A percentile compares a stretch with the other conserved stretches of the same genome.
Conservation (phyloP, 2,797 vertebrate genomes). For the Todus mexicanus region DNA sequence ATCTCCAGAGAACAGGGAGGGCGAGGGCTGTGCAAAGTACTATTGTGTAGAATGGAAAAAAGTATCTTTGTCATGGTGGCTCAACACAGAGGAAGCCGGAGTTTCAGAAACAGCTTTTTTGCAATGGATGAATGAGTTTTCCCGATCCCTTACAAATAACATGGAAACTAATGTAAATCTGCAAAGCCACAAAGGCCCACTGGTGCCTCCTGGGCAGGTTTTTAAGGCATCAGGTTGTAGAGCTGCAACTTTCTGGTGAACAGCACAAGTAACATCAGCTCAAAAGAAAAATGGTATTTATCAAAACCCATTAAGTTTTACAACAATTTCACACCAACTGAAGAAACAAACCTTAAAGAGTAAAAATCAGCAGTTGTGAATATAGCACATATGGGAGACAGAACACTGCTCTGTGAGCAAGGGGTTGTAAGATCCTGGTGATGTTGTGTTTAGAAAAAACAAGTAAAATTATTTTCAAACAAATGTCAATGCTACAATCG, state of each 20-base stretch:
- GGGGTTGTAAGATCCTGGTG: background rate
- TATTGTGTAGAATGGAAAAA: background rate
- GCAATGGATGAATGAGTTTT: background rate
- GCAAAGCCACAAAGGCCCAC: background rate
- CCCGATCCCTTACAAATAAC: background rate
- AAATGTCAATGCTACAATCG: background rate
- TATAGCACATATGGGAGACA: rapidly evolving
- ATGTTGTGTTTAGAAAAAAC: background rate
- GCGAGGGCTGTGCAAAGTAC: background rate
- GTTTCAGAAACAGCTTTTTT: background rate
- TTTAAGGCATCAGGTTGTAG: background rate
- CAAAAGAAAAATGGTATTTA: background rate
- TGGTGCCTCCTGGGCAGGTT: background rate
- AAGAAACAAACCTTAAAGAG: background rate
- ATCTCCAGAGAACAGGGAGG: background rate
- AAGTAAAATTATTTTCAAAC: background rate
- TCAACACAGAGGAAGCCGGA: background rate
- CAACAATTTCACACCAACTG: background rate
- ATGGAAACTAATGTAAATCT: slow-evolving; percentile 25
- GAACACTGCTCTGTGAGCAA: background rate
- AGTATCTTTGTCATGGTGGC: background rate
- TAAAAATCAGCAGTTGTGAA: background rate
- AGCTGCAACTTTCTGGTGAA: background rate
- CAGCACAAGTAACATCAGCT: background rate
- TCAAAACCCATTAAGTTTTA: background rate